Evolutionary conservation across 2,113 vertebrate genomes (phyloP), one percentile per base, ranked within the genome.

Genomic region (Calonectris borealis): DNA sequence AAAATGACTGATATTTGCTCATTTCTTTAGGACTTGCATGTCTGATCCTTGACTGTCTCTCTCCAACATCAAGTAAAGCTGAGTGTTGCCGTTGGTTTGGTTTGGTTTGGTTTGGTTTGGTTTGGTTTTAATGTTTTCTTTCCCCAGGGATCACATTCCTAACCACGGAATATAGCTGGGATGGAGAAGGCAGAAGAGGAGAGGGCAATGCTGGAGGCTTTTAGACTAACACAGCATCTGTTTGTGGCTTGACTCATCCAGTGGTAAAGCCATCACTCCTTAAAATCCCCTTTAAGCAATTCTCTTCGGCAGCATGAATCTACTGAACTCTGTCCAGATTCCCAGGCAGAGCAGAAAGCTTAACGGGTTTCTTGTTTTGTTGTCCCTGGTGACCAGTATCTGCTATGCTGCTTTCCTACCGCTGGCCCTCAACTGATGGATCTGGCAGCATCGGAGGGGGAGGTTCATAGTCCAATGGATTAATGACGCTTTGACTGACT

Each of bases 401-500:
- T 80, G 48, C 68, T 82, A 13, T 2, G 32, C 40, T 77, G 68
- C 78, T 92, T 65, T 58, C 58, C 72, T 83, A 17, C 62, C 0
- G 0, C 80, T 87, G 81, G 77, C 83, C 68, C 57, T 88, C 7
- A 8, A 9, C 77, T 64, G 86, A 95, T 34, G 66, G 77, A 92
- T 93, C 90, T 91, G 93, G 88, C 90, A 92, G 91, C 66, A 76
- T 38, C 64, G 0, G 2, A 91, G 78, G 61, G 68, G 62, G 87
- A 93, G 88, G 93, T 95, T 94, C 96, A 94, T 90, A 95, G 94
- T 89, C 77, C 82, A 64, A 78, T 69, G 77, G 94, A 95, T 96
- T 96, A 93, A 96, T 86, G 93, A 81, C 3, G 38, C 78, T 97
- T 83, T 93, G 95, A 95, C 55, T 93, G 95, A 89, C 95, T 96